A percentile compares a stretch with the other conserved stretches of the same genome.
These are phyloP conservation scores for Drosophila kurseongensis DNA, from an alignment of 1,140 invertebrate genomes.

Conservation along the genomic window DNA sequence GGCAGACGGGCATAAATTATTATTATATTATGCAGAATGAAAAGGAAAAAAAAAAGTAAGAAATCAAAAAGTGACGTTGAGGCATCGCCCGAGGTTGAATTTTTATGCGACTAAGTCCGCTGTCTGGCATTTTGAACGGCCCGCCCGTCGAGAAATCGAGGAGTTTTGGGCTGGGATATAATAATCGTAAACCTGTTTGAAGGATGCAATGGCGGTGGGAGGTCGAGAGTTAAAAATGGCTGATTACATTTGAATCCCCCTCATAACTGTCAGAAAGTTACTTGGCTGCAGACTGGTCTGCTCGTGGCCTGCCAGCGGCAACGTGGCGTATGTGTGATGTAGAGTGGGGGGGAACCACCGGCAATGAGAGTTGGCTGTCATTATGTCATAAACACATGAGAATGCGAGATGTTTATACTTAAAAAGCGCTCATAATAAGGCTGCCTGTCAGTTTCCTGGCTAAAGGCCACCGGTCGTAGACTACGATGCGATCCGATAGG, in stretches of 20 bases:
- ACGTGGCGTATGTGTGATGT: slow-evolving; percentile 60
- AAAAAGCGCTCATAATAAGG: slow-evolving; percentile 63
- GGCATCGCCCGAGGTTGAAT: slow-evolving; percentile 36
- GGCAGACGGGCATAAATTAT: slow-evolving; percentile 58
- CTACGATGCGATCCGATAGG: slow-evolving; percentile 17
- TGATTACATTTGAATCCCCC: slow-evolving; percentile 81
- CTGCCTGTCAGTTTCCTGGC: slow-evolving; percentile 40
- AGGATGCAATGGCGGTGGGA: slow-evolving; percentile 17
- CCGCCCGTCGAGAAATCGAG: slow-evolving; percentile 22
- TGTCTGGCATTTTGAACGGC: slow-evolving; percentile 42
- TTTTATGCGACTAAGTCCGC: slow-evolving; percentile 56
- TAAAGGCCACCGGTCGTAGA: slow-evolving; percentile 35
- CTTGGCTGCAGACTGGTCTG: slow-evolving; percentile 17
- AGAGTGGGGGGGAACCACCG: not conserved
- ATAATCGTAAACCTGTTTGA: slow-evolving; percentile 23
- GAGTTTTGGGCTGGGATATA: slow-evolving; percentile 2
- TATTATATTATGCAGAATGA: slow-evolving; percentile 60
- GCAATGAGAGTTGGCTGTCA: slow-evolving; percentile 58
- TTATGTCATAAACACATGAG: slow-evolving; percentile 77
- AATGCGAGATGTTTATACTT: slow-evolving; percentile 55
- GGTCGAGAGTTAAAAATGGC: slow-evolving; percentile 57
- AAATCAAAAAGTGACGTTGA: slow-evolving; percentile 44
- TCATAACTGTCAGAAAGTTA: slow-evolving; percentile 76
- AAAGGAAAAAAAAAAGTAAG: not conserved
- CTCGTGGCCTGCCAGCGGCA: slow-evolving; percentile 35